Base-by-base conservation (phyloP, 2,113 vertebrate species). In the Nestor notabilis region DNA sequence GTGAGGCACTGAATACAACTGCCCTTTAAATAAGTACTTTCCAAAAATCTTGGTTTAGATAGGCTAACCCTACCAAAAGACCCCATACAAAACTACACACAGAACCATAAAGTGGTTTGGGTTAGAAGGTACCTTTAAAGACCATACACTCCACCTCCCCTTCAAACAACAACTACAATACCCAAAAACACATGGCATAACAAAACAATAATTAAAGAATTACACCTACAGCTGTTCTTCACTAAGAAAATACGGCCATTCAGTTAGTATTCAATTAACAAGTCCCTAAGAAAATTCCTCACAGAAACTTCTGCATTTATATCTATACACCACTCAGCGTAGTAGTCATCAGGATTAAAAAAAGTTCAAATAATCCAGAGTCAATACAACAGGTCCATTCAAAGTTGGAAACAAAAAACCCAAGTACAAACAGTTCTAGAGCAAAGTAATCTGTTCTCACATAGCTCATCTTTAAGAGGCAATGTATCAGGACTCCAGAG, bases 81-180 rank as follows among this genome's bases (percentile, higher is more conserved):
- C 0, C 3, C 1, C 19, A 28, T 0, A 43, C 23, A 82, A 85
- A 83, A 4, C 3, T 13, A 17, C 31, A 77, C 5, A 50, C 0
- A 20, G 5, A 81, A 58, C 5, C 49, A 56, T 2, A 72, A 14
- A 49, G 41, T 10, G 2, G 3, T 46, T 29, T 88, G 9, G 11
- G 4, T 47, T 33, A 71, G 5, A 64, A 89, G 4, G 7, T 24
- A 33, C 18, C 20, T 80, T 71, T 49, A 27, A 72, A 50, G 7
- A 49, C 17, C 14, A 28, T 15, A 28, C 5, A 75, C 10, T 58
- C 4, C 13, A 29, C 27, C 7, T 50, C 14, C 17, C 44, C 23
- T 68, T 76, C 61, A 39, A 58, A 43, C 0, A 46, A 41, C 3
- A 52, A 47, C 20, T 23, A 58, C 1, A 50, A 25, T 86, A 63